Evolutionary conservation across 2,113 vertebrate species (phyloP).

Genomic region (Mugil cephalus): DNA sequence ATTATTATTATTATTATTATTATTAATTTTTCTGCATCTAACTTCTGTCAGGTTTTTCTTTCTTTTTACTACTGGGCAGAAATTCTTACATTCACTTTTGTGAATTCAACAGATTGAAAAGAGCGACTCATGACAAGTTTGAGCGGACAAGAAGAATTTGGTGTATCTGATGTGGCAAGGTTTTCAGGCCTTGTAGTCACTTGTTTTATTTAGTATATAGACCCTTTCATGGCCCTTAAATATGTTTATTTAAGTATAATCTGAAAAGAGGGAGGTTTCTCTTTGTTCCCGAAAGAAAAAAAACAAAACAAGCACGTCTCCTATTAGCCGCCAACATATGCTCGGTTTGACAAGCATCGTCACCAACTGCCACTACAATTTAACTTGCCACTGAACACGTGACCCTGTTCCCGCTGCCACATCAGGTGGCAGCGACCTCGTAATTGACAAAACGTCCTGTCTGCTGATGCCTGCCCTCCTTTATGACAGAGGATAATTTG

Average conservation of each 20-base stretch:
- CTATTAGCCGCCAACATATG: slow-evolving; percentile 13
- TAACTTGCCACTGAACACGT: slow-evolving; percentile 19
- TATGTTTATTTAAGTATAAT: no score
- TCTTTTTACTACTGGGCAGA: slow-evolving; percentile 6
- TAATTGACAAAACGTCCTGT: slow-evolving; percentile 41
- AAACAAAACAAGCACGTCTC: neutral
- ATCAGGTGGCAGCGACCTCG: slow-evolving; percentile 22
- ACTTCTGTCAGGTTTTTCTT: slow-evolving; percentile 10
- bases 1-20: no score
- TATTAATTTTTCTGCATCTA: no score
- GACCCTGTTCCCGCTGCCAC: slow-evolving; percentile 12
- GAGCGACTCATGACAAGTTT: slow-evolving; percentile 2
- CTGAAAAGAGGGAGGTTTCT: neutral
- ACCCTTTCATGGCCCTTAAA: no score
- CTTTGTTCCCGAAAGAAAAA: neutral
- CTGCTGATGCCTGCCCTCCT: slow-evolving; percentile 25
- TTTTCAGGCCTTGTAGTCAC: neutral
- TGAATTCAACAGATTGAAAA: neutral
- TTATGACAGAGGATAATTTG: slow-evolving; percentile 63
- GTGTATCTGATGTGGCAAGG: neutral
- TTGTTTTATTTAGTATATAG: neutral
- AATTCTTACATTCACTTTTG: neutral
- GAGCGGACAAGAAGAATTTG: neutral
- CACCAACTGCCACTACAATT: slow-evolving; percentile 20
- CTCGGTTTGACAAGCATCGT: slow-evolving; percentile 20